These are phyloP conservation scores for Synchiropus splendidus DNA, from an alignment of 2,113 vertebrate species.

Conservation along the genomic window DNA sequence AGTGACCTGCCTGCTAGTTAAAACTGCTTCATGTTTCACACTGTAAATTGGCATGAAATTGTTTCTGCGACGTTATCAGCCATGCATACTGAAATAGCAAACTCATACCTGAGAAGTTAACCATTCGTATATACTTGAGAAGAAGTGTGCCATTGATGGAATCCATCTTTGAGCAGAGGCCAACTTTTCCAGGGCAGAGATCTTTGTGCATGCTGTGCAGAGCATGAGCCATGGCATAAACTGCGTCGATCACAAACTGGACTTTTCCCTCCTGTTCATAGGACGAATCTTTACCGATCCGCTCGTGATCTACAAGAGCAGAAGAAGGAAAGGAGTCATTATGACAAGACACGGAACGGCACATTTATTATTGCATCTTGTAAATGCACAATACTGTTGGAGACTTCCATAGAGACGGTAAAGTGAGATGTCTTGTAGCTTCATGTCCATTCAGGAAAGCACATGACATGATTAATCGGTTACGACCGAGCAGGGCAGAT, in stretches of 20 bases:
- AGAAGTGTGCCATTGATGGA: constrained; percentile 81
- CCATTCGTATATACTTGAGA: constrained; percentile 86
- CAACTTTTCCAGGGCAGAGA: constrained; percentile 82
- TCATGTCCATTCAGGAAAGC: constrained; percentile 22
- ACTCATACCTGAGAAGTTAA: constrained; percentile 94
- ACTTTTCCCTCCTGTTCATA: constrained; percentile 96
- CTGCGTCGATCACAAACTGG: constrained; percentile 88
- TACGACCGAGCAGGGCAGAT: constrained; percentile 37
- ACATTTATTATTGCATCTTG: not conserved
- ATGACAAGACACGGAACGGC: not conserved
- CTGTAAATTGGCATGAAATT: too few species aligned
- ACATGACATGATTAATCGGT: constrained; percentile 27
- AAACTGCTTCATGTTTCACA: too few species aligned
- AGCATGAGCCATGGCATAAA: constrained; percentile 89
- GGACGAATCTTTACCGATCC: constrained; percentile 84
- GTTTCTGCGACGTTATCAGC: too few species aligned
- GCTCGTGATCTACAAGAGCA: constrained; percentile 73
- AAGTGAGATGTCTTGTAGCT: constrained; percentile 41
- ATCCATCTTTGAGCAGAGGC: constrained; percentile 85
- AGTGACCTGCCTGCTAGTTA: too few species aligned
- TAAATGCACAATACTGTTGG: not conserved
- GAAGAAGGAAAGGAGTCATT: constrained; percentile 1
- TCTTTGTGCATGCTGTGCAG: constrained; percentile 89
- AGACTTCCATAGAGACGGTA: constrained; percentile 16
- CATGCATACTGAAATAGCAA: too few species aligned